Evolutionary conservation across 2,113 vertebrate species (phyloP).

Genomic region (Hippoglossus stenolepis): DNA sequence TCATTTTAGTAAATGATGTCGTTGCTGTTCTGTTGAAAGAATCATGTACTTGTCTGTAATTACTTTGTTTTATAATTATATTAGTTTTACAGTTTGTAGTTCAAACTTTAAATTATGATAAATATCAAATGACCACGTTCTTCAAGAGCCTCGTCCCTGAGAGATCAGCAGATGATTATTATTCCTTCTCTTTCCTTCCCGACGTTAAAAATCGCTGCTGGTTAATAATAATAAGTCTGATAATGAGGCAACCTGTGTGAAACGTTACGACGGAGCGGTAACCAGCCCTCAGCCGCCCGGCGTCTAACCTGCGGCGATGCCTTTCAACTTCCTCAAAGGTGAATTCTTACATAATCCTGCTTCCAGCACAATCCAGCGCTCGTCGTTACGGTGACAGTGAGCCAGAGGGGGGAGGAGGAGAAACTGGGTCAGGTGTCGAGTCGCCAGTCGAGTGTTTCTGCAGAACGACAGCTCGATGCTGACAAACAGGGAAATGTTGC

Average conservation of each 20-base stretch:
- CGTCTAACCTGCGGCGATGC: conserved; percentile 63
- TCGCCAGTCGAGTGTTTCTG: not conserved
- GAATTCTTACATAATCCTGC: conserved; percentile 61
- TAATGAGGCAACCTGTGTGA: conserved; percentile 67
- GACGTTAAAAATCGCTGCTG: conserved; percentile 3
- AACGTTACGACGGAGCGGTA: conserved; percentile 30
- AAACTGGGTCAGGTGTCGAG: conserved; percentile 16
- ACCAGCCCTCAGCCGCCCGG: conserved; percentile 21
- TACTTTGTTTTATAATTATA: too few relatives aligned
- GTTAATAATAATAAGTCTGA: conserved; percentile 27
- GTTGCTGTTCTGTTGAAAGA: too few relatives aligned
- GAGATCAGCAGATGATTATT: too few relatives aligned
- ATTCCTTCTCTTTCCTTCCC: not conserved
- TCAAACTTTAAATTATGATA: too few relatives aligned
- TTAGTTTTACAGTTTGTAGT: too few relatives aligned
- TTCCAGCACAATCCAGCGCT: conserved; percentile 42
- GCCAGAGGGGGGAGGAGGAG: not conserved
- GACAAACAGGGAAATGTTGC: too few relatives aligned
- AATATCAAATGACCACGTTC: too few relatives aligned
- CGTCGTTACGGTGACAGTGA: conserved; percentile 39
- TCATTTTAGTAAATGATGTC: fast-evolving
- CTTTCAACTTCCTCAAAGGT: conserved; percentile 65
- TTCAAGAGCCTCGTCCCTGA: too few relatives aligned
- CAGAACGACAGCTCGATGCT: not conserved
- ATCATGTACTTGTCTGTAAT: too few relatives aligned